These are phyloP conservation scores for Synergus gifuensis DNA, from an alignment of 2,888 invertebrate genomes.

Conservation along the genomic window DNA sequence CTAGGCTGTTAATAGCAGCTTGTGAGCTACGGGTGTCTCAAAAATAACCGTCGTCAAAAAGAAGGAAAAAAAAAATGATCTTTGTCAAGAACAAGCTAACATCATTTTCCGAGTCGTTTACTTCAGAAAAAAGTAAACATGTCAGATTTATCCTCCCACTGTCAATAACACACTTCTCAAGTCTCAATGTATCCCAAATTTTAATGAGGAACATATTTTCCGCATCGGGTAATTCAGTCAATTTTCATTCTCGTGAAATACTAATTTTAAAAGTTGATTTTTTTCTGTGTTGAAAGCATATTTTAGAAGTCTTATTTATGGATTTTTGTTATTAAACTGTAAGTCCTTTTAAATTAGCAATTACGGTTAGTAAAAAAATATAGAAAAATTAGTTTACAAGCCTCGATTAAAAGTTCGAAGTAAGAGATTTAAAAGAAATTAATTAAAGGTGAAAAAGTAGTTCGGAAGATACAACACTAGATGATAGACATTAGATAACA, in stretches of 20 bases:
- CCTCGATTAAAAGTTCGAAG: conserved; percentile 25
- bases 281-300: neutral
- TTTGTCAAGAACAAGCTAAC: neutral
- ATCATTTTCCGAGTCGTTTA: conserved; percentile 30
- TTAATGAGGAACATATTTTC: neutral
- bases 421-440: conserved; percentile 29
- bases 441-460: conserved; percentile 36
- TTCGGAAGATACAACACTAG: conserved; percentile 48
- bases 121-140: conserved; percentile 21
- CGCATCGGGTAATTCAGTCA: neutral
- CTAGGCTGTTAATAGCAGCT: conserved; percentile 65
- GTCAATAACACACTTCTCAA: neutral
- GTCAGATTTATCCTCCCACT: neutral
- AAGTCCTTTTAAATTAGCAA: conserved; percentile 6
- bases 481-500: conserved; percentile 54
- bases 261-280: neutral
- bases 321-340: neutral
- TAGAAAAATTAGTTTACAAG: conserved; percentile 13
- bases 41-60: conserved; percentile 54
- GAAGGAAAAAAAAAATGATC: neutral
- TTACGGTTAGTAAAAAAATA: neutral
- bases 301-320: neutral
- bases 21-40: conserved; percentile 60
- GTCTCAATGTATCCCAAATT: neutral
- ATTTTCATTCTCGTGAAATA: neutral